Evolutionary conservation across 2,113 vertebrate genomes (phyloP), one percentile per base, ranked within the genome.

Genomic region (Eudyptes chrysolophus): DNA sequence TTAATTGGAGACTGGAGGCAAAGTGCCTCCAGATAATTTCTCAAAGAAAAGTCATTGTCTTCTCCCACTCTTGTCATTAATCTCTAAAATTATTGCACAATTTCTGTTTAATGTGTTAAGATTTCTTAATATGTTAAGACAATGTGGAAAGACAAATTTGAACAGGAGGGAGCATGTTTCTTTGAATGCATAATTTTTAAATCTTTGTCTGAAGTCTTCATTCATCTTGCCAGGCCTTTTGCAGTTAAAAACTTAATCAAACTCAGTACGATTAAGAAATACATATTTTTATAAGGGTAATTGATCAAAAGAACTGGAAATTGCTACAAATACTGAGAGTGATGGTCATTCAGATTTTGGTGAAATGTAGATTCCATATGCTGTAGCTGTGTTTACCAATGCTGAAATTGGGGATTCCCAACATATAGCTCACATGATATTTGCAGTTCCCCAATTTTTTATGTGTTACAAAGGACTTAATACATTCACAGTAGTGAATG

Each of bases 21-120:
- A 96, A 97, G 84, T 89, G 94, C 97, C 93, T 96, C 93, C 87
- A 96, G 97, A 93, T 96, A 97, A 96, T 97, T 96, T 97, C 94
- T 96, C 78, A 89, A 92, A 95, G 87, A 93, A 97, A 97, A 97
- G 93, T 95, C 95, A 96, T 96, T 97, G 94, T 97, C 93, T 97
- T 97, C 94, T 97, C 78, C 71, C 93, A 93, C 87, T 94, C 93
- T 94, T 97, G 94, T 75, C 93, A 96, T 97, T 97, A 97, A 97
- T 97, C 94, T 97, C 88, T 93, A 80, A 97, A 96, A 97, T 96
- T 97, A 93, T 97, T 97, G 96, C 95, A 95, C 94, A 97, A 96
- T 97, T 96, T 97, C 93, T 88, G 84, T 95, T 96, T 96, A 96
- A 97, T 95, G 75, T 94, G 90, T 96, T 96, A 95, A 94, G 96